Evolutionary conservation across 2,888 invertebrate species (phyloP).

Genomic region (Polymixis lichenea): DNA sequence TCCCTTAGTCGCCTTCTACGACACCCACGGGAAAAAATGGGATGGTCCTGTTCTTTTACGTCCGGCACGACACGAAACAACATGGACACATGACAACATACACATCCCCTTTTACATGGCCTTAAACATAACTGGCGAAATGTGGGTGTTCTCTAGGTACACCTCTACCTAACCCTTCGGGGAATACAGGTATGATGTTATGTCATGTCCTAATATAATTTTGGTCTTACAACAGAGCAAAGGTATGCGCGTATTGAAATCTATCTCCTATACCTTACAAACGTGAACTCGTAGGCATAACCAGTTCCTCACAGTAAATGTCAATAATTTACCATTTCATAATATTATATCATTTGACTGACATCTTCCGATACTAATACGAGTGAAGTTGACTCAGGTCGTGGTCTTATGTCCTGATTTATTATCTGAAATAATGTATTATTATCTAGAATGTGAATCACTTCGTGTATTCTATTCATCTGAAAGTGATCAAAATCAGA

Average conservation of each 20-base stretch:
- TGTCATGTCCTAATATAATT: slow-evolving; percentile 18
- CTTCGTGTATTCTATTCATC: slow-evolving; percentile 53
- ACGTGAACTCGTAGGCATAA: slow-evolving; percentile 30
- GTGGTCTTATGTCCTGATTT: slow-evolving; percentile 53
- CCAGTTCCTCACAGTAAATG: slow-evolving; percentile 34
- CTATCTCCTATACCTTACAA: slow-evolving; percentile 33
- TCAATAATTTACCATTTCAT: slow-evolving; percentile 49
- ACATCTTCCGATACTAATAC: slow-evolving; percentile 65
- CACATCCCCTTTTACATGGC: not conserved
- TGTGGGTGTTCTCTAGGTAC: not conserved
- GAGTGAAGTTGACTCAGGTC: slow-evolving; percentile 61
- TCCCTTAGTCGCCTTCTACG: too few relatives aligned
- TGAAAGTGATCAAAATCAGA: too few relatives aligned
- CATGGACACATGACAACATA: too few relatives aligned
- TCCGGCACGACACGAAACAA: too few relatives aligned
- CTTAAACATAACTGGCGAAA: not conserved
- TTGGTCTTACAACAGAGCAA: not conserved
- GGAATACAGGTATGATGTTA: not conserved
- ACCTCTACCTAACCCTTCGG: not conserved
- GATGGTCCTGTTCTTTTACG: too few relatives aligned
- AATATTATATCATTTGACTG: slow-evolving; percentile 63
- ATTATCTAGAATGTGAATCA: slow-evolving; percentile 55
- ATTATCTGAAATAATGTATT: slow-evolving; percentile 54
- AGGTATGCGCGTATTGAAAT: slow-evolving; percentile 26
- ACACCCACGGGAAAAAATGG: too few relatives aligned